Evolutionary conservation across 2,797 vertebrate species (phyloP).

Genomic region (Enteromius fasciolatus): DNA sequence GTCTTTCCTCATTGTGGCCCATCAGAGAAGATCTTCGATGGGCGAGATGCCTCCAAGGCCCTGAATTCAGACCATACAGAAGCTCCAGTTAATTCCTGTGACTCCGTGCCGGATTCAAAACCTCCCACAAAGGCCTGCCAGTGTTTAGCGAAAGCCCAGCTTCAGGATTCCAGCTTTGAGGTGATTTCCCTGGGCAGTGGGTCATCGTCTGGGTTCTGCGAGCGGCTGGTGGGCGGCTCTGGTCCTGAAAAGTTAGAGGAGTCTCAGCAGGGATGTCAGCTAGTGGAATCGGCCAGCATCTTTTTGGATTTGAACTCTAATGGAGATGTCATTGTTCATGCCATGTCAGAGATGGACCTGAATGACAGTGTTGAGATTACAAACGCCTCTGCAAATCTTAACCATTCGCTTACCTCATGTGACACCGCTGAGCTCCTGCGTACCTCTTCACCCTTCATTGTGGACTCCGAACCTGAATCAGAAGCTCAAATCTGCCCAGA

Average conservation of each 20-base stretch:
- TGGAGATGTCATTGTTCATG: constrained; percentile 73
- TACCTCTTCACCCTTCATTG: constrained; percentile 61
- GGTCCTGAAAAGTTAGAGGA: constrained; percentile 61
- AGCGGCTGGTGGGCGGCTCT: constrained; percentile 66
- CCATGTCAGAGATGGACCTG: constrained; percentile 72
- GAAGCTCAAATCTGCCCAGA: neutral
- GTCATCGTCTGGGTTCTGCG: constrained; percentile 81
- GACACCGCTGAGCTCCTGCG: constrained; percentile 68
- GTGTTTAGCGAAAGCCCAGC: constrained; percentile 54
- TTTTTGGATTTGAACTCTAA: constrained; percentile 75
- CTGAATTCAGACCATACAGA: constrained; percentile 63
- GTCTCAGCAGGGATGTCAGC: constrained; percentile 50
- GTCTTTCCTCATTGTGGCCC: neutral
- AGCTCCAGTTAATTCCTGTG: neutral
- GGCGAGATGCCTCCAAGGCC: constrained; percentile 25
- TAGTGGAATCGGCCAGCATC: constrained; percentile 71
- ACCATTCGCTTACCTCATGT: constrained; percentile 65
- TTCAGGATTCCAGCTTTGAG: constrained; percentile 71
- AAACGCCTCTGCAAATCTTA: constrained; percentile 16
- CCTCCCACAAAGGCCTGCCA: constrained; percentile 38
- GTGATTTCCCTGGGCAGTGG: constrained; percentile 80
- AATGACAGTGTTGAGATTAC: constrained; percentile 62
- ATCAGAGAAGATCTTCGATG: constrained; percentile 23
- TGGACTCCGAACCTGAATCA: constrained; percentile 62
- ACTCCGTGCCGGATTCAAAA: neutral